Evolutionary conservation across 2,888 invertebrate genomes (phyloP), one percentile per base, ranked within the genome.

Genomic region (Sphaerophoria taeniata): DNA sequence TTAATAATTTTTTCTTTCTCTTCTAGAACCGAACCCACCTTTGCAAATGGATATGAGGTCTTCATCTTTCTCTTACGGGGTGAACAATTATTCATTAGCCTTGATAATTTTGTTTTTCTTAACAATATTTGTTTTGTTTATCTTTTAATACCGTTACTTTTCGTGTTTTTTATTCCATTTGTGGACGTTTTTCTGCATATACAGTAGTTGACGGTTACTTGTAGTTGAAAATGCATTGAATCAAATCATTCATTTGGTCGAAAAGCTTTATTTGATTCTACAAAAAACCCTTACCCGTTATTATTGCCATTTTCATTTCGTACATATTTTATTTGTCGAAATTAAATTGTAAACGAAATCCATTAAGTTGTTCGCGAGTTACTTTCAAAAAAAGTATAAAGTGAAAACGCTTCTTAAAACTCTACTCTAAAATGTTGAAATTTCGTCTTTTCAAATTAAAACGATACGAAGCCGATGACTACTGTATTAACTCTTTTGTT

Each of bases 51-150:
- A 91, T 88, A 89, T 89, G 87, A 90, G 91, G 87, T 91, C 91
- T 84, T 90, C 90, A 75, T 91, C 90, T 73, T 91, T 91, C 87
- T 89, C 90, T 87, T 91, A 89, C 89, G 89, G 89, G 91, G 91
- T 91, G 91, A 91, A 89, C 89, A 84, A 63, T 73, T 47, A 43
- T 11, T 6, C 24, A 9, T 39, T 39, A 60, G 16, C 12, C 43
- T 12, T 56, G 9, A 51, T 16, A 24, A 6, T 58, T 12, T 16
- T 58, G 12, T 39, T 39, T 58, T 12, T 74, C 65, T 60, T 65
- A 24, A 24, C 24, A 24, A 24, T 71, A 45, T 69, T 84, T 43
- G 53, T 74, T 67, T 43, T 31, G 43, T 61, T 63, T 31, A 36
- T n/a, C 47, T 70, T 47, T 24, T 14, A 51, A 51, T 67, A 43